Conservation (phyloP, 1,140 invertebrate species). For the Carposina sasakii region DNA sequence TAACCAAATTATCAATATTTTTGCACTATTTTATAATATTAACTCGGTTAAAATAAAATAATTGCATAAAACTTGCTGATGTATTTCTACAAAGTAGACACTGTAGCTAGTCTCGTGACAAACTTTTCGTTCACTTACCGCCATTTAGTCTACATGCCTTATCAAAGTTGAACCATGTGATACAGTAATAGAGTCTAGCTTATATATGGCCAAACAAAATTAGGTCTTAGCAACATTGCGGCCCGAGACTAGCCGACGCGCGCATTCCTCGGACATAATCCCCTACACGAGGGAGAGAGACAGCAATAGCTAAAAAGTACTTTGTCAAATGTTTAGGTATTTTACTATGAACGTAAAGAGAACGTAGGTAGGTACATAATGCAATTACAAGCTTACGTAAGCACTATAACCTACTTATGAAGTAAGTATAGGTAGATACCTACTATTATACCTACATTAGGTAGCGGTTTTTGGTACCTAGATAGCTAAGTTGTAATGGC, state of each 20-base stretch:
- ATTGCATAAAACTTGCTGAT: constrained; percentile 57
- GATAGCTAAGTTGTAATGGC: too few relatives aligned
- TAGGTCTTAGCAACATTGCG: constrained; percentile 31
- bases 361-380: constrained; percentile 69
- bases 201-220: constrained; percentile 19
- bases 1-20: too few relatives aligned
- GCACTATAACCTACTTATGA: constrained; percentile 62
- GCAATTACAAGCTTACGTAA: constrained; percentile 68
- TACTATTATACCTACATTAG: too few relatives aligned
- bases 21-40: too few relatives aligned
- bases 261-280: constrained; percentile 69
- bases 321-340: constrained; percentile 72
- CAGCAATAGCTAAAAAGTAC: constrained; percentile 61
- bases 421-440: constrained; percentile 39
- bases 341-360: constrained; percentile 66
- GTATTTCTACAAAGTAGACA: constrained; percentile 65
- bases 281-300: constrained; percentile 57
- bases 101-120: constrained; percentile 57
- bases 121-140: constrained; percentile 18
- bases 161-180: constrained; percentile 38
- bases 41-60: constrained; percentile 9
- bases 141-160: constrained; percentile 3
- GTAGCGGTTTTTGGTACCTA: constrained; percentile 34
- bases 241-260: constrained; percentile 66
- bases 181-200: neutral